These are phyloP conservation scores for Panzeria rudis DNA, from an alignment of 2,888 invertebrate genomes.

Conservation along the genomic window DNA sequence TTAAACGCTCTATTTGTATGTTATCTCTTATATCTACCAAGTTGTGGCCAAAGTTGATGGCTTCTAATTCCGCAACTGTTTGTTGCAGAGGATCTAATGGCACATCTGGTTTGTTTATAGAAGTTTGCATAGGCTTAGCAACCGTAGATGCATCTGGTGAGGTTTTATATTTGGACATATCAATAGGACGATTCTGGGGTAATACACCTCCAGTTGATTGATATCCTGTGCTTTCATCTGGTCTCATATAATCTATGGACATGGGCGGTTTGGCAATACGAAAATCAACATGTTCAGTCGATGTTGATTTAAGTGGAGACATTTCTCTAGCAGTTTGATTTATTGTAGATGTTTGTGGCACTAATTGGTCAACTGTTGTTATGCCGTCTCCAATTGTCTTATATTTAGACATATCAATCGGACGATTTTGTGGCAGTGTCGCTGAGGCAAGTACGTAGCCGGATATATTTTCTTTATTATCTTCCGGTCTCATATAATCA, in stretches of 20 bases:
- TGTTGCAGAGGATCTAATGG: conserved; percentile 75
- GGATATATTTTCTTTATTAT: conserved; percentile 76
- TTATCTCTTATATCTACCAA: conserved; percentile 79
- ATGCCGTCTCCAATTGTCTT: conserved; percentile 72
- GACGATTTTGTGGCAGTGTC: conserved; percentile 79
- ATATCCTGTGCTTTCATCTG: conserved; percentile 76
- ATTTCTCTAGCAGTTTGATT: conserved; percentile 22
- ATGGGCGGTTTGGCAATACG: conserved; percentile 79
- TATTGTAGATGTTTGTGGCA: conserved; percentile 9
- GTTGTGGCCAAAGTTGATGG: conserved; percentile 76
- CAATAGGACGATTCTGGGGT: conserved; percentile 81
- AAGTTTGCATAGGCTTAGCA: conserved; percentile 39
- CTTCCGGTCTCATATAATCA: conserved; percentile 80
- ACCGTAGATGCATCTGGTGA: conserved; percentile 38
- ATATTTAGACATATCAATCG: conserved; percentile 81
- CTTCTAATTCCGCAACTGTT: conserved; percentile 78
- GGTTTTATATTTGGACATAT: conserved; percentile 78
- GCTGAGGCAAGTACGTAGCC: conserved; percentile 48
- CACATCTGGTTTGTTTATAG: not conserved
- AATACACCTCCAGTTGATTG: conserved; percentile 69
- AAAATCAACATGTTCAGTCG: conserved; percentile 74
- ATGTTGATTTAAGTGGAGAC: conserved; percentile 74
- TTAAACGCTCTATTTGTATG: conserved; percentile 78
- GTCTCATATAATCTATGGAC: conserved; percentile 80
- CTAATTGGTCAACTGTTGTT: conserved; percentile 56